Percentiles rank a stretch among this genome's conserved stretches.
These are phyloP conservation scores for Lysandra bellargus DNA, from an alignment of 2,888 invertebrate species.

Conservation along the genomic window DNA sequence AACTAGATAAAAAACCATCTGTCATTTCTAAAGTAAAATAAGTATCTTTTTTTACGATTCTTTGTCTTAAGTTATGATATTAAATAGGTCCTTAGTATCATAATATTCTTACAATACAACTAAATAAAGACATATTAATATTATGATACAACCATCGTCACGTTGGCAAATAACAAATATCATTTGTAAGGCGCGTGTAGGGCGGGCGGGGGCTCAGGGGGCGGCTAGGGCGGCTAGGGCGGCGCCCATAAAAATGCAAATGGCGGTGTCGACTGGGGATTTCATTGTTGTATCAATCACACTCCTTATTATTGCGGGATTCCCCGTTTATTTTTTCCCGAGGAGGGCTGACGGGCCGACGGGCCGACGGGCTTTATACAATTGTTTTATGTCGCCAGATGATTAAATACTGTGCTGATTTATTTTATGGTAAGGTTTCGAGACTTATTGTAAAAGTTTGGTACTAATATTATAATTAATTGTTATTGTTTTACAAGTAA, in stretches of 20 bases:
- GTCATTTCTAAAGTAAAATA: too few species aligned
- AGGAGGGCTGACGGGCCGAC: conserved; percentile 30
- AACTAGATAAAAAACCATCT: too few species aligned
- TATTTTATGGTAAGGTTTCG: neutral
- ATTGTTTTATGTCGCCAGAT: conserved; percentile 15
- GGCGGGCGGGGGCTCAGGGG: conserved; percentile 33
- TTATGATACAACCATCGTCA: neutral
- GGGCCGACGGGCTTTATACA: conserved; percentile 4
- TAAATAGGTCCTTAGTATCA: neutral
- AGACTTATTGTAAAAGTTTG: neutral
- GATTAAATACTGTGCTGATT: conserved; percentile 13
- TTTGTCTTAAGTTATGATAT: too few species aligned
- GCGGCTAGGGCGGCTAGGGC: conserved; percentile 41
- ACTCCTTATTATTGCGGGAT: conserved; percentile 71
- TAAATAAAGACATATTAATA: neutral
- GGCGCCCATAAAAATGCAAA: conserved; percentile 78
- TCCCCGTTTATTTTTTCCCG: conserved; percentile 65
- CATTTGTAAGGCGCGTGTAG: conserved; percentile 25
- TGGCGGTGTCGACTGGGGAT: conserved; percentile 81
- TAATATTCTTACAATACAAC: neutral
- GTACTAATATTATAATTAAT: too few species aligned
- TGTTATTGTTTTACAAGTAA: too few species aligned
- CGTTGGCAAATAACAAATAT: conserved; percentile 23
- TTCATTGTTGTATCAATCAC: conserved; percentile 73
- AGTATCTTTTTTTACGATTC: too few species aligned